Percentiles rank a stretch among this genome's conserved stretches.
Conservation (phyloP, 2,888 invertebrate genomes). For the Abrostola tripartita region DNA sequence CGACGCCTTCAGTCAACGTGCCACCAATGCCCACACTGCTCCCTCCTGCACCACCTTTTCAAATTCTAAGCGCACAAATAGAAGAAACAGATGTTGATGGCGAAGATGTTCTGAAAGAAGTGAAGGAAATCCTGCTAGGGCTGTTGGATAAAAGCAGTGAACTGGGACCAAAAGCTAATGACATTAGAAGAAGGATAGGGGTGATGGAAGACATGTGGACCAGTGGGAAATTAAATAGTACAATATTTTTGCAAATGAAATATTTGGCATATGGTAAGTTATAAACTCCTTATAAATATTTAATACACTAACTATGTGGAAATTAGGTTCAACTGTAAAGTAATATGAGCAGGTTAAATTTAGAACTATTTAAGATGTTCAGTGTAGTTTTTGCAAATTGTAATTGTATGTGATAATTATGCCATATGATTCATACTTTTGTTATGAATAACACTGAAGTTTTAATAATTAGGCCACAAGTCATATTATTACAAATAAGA, state of each 20-base stretch:
- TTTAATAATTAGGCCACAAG: background rate
- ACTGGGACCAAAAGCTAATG: slow-evolving; percentile 81
- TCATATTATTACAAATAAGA: slow-evolving; percentile 7
- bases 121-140: slow-evolving; percentile 71
- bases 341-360: no score
- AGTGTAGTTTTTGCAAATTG: no score
- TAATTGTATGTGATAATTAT: no score
- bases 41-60: slow-evolving; percentile 55
- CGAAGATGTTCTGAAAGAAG: slow-evolving; percentile 72
- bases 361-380: no score
- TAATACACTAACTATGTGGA: background rate
- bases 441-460: background rate
- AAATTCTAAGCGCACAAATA: slow-evolving; percentile 33
- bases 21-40: slow-evolving; percentile 68
- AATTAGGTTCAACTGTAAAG: no score
- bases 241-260: slow-evolving; percentile 82
- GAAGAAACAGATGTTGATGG: slow-evolving; percentile 66
- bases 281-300: background rate
- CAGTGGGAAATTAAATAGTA: slow-evolving; percentile 84
- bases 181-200: slow-evolving; percentile 86
- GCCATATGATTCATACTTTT: no score
- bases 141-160: slow-evolving; percentile 77
- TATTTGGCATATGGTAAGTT: slow-evolving; percentile 87
- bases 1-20: slow-evolving; percentile 60
- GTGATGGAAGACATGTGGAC: slow-evolving; percentile 89